A percentile compares a stretch with the other conserved stretches of the same genome.
Conservation (phyloP, 2,113 vertebrate species). For the Triplophysa tibetana region DNA sequence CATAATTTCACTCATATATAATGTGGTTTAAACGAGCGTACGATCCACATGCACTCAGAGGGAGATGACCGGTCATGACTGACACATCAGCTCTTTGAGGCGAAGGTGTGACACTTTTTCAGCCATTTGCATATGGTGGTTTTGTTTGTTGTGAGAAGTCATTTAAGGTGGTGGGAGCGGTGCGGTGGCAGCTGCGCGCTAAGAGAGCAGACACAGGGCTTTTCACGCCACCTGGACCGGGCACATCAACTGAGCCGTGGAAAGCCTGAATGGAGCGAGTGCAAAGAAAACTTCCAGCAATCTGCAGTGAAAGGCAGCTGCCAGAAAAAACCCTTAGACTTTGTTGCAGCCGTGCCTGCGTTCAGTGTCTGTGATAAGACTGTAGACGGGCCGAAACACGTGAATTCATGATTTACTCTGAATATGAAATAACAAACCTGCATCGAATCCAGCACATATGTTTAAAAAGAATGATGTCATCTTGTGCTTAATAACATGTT, state of each 20-base stretch:
- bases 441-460: constrained; percentile 45
- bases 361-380: constrained; percentile 60
- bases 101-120: constrained; percentile 48
- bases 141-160: constrained; percentile 55
- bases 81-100: constrained; percentile 11
- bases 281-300: constrained; percentile 31
- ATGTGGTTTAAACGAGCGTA: constrained; percentile 1
- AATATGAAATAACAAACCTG: no score
- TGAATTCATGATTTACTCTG: constrained; percentile 49
- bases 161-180: constrained; percentile 44
- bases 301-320: constrained; percentile 43
- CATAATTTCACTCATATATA: constrained; percentile 1
- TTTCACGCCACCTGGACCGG: constrained; percentile 36
- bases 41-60: neutral
- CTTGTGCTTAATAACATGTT: constrained; percentile 58
- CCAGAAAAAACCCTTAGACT: constrained; percentile 46
- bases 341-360: constrained; percentile 54
- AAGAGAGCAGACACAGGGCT: constrained; percentile 42
- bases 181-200: constrained; percentile 44
- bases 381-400: constrained; percentile 26
- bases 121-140: constrained; percentile 26
- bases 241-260: constrained; percentile 45
- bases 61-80: neutral
- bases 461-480: constrained; percentile 54
- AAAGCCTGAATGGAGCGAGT: constrained; percentile 53